phyloP scores from a whole-genome alignment of 2,797 vertebrate genomes.

The Gadopsis marmoratus region DNA sequence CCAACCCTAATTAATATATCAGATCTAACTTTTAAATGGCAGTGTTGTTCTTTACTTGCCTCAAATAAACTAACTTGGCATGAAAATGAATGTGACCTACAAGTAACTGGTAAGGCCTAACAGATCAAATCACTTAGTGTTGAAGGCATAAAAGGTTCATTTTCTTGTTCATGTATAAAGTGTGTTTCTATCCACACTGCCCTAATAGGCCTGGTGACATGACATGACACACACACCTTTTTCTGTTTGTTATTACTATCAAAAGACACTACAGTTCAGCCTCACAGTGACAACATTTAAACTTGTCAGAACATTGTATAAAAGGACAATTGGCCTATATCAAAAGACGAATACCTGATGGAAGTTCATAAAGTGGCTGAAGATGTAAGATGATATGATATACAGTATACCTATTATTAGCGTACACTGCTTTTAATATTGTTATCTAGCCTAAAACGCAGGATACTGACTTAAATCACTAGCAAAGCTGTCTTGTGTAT shows the following conservation, averaged over 20 bases:
- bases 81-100: background rate
- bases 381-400: too few species aligned
- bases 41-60: background rate
- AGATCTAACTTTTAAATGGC: background rate
- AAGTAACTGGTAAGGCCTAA: background rate
- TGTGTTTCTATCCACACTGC: background rate
- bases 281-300: background rate
- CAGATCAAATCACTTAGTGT: background rate
- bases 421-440: background rate
- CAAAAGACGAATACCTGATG: background rate
- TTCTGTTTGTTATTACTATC: background rate
- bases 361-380: conserved; percentile 8
- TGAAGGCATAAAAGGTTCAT: background rate
- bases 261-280: background rate
- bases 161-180: background rate
- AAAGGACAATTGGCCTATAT: background rate
- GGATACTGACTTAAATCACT: background rate
- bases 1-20: background rate
- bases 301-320: background rate
- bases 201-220: background rate
- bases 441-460: background rate
- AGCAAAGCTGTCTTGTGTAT: background rate
- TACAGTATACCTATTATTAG: background rate
- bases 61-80: background rate
- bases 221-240: background rate